phyloP scores from a whole-genome alignment of 2,888 invertebrate species.

The Matsumyia berberina region DNA sequence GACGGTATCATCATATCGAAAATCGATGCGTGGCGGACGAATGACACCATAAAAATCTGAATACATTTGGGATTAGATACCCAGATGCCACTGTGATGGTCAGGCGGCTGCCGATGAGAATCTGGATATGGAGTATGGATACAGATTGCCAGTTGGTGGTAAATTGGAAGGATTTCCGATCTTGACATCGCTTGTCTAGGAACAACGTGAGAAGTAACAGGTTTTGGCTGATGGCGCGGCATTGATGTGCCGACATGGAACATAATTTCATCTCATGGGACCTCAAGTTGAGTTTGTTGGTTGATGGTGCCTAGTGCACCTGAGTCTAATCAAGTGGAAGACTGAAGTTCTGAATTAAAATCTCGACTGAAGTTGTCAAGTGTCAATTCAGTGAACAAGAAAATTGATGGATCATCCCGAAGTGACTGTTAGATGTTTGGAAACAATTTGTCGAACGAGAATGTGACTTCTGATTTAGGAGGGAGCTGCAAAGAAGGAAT shows the following conservation, averaged over 20 bases:
- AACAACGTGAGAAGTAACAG: constrained; percentile 44
- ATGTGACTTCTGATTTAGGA: too few species aligned
- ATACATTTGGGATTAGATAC: constrained; percentile 71
- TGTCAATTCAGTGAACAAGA: constrained; percentile 9
- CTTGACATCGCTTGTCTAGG: constrained; percentile 13
- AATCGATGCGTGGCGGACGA: constrained; percentile 43
- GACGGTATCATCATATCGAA: constrained; percentile 50
- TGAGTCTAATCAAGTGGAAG: constrained; percentile 9
- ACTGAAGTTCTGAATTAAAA: constrained; percentile 28
- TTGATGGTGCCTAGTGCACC: background rate
- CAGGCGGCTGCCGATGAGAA: background rate
- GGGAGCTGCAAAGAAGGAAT: too few species aligned
- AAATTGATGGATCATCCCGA: constrained; percentile 27
- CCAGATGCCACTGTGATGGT: constrained; percentile 18
- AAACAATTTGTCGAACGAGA: too few species aligned
- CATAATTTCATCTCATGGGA: constrained; percentile 65
- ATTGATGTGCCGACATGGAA: constrained; percentile 57
- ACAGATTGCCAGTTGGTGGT: constrained; percentile 41
- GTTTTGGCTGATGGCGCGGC: constrained; percentile 29
- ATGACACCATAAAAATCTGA: constrained; percentile 73
- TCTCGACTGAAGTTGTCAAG: constrained; percentile 16
- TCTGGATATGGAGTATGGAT: constrained; percentile 3
- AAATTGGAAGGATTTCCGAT: constrained; percentile 48
- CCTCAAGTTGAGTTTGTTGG: constrained; percentile 9
- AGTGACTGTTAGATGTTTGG: background rate